Evolutionary conservation across 1,140 invertebrate species (phyloP).

Genomic region (Platyscapa corneri): DNA sequence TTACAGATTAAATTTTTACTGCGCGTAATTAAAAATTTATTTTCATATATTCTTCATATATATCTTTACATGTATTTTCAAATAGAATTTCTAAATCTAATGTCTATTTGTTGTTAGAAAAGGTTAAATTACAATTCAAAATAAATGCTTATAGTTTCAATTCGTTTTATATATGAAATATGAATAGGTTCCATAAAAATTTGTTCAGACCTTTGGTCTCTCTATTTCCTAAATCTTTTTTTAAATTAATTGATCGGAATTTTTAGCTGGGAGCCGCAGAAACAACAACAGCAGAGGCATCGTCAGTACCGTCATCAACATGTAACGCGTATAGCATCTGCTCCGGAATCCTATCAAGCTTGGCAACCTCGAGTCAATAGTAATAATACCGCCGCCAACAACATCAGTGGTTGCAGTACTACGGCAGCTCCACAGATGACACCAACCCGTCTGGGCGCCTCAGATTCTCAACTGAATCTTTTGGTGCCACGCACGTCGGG

Average conservation of each 20-base stretch:
- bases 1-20: no score
- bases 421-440: slow-evolving; percentile 65
- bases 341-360: slow-evolving; percentile 80
- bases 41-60: no score
- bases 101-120: neutral
- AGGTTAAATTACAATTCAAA: neutral
- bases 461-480: slow-evolving; percentile 81
- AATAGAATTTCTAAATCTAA: no score
- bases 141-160: neutral
- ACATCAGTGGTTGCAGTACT: slow-evolving; percentile 52
- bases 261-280: slow-evolving; percentile 69
- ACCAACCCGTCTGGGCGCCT: slow-evolving; percentile 75
- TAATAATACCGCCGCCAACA: neutral
- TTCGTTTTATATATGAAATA: neutral
- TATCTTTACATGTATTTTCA: no score
- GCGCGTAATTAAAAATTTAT: no score
- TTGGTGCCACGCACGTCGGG: slow-evolving; percentile 54
- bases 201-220: no score
- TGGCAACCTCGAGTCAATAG: slow-evolving; percentile 69
- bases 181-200: no score
- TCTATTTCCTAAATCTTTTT: neutral
- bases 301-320: slow-evolving; percentile 70
- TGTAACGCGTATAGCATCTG: slow-evolving; percentile 85
- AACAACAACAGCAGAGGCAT: slow-evolving; percentile 57
- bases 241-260: neutral